Evolutionary conservation across 2,113 vertebrate species (phyloP).

Genomic region (Lichenostomus cassidix): DNA sequence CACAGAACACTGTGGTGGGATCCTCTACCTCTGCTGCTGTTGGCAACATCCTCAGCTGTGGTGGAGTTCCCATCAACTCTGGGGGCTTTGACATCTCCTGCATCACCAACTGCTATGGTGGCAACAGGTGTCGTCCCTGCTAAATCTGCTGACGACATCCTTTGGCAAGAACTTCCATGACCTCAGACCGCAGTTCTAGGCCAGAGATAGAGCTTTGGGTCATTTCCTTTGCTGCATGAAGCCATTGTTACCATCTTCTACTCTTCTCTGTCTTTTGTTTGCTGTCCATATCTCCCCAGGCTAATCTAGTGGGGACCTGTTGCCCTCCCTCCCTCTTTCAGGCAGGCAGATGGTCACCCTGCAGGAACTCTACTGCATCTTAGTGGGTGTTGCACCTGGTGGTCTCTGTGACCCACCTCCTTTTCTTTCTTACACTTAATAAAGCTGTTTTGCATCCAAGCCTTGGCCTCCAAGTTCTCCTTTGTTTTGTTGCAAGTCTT

Average conservation of each 20-base stretch:
- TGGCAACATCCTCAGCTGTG: not conserved
- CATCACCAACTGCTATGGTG: not conserved
- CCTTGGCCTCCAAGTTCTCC: not conserved
- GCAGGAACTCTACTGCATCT: not conserved
- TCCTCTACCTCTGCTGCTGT: not conserved
- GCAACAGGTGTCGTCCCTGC: not conserved
- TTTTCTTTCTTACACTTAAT: not conserved
- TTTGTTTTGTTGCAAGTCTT: not conserved
- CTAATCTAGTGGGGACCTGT: not conserved
- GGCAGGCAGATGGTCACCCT: not conserved
- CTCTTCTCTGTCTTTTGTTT: not conserved
- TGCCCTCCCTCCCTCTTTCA: fast-evolving
- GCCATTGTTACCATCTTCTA: not conserved
- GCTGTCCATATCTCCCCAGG: fast-evolving
- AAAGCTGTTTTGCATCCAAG: not conserved
- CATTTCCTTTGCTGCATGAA: fast-evolving
- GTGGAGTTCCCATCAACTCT: not conserved
- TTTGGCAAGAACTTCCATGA: not conserved
- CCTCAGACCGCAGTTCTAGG: fast-evolving
- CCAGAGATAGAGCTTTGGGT: not conserved
- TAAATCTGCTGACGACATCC: fast-evolving
- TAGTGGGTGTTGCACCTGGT: not conserved
- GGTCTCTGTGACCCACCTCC: not conserved
- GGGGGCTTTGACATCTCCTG: not conserved
- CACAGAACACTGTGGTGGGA: not conserved